Evolutionary conservation across 2,888 invertebrate genomes (phyloP).

Genomic region (Thecocarcelia acutangulata): DNA sequence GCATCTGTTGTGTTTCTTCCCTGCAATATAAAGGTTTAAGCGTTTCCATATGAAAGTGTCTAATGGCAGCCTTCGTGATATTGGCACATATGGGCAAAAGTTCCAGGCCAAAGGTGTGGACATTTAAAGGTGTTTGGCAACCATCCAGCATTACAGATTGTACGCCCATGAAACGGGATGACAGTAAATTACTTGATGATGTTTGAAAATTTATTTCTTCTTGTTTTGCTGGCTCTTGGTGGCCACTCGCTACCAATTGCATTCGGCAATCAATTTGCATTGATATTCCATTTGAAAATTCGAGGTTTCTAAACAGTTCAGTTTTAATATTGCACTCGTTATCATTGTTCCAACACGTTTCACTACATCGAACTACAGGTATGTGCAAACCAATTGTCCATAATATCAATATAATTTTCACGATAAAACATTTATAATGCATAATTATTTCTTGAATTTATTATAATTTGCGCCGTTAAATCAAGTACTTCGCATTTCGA

Average conservation of each 20-base stretch:
- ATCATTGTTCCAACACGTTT: constrained; percentile 58
- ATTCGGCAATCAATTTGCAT: constrained; percentile 75
- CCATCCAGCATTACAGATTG: constrained; percentile 75
- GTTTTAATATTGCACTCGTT: constrained; percentile 65
- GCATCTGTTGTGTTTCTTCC: constrained; percentile 52
- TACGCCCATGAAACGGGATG: constrained; percentile 71
- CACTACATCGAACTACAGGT: constrained; percentile 11
- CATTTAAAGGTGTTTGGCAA: constrained; percentile 74
- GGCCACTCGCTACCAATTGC: not conserved
- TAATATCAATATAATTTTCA: constrained; percentile 31
- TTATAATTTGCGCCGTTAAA: constrained; percentile 11
- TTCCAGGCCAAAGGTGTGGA: constrained; percentile 76
- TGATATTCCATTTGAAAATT: constrained; percentile 72
- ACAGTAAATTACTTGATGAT: constrained; percentile 37
- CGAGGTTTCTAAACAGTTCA: constrained; percentile 71
- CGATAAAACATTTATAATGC: constrained; percentile 29
- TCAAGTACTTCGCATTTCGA: constrained; percentile 29
- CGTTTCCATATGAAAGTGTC: constrained; percentile 74
- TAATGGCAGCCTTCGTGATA: constrained; percentile 73
- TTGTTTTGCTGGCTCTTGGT: constrained; percentile 1
- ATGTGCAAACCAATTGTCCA: constrained; percentile 7
- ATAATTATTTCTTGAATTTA: constrained; percentile 23
- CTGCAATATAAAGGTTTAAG: constrained; percentile 73
- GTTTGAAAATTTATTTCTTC: constrained; percentile 41
- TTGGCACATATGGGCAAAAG: constrained; percentile 76